phyloP scores from a whole-genome alignment of 2,797 vertebrate genomes.

The Danio tinwini region DNA sequence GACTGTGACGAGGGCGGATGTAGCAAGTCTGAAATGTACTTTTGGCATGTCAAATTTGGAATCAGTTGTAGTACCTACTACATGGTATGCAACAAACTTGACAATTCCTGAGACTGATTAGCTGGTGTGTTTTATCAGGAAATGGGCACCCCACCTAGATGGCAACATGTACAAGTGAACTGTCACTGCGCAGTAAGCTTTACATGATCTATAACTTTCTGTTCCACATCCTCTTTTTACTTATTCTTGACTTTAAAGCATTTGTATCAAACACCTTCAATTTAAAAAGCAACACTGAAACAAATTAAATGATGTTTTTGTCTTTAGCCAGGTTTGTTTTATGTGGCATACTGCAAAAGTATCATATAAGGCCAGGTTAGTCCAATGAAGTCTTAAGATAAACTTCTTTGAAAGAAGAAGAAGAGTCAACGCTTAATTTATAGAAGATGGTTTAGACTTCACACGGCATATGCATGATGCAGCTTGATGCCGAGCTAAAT shows the following conservation, averaged over 20 bases:
- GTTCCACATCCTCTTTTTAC: neutral
- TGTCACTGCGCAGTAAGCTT: slow-evolving; percentile 13
- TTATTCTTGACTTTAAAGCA: slow-evolving; percentile 13
- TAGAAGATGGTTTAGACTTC: slow-evolving; percentile 19
- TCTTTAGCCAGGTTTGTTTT: neutral
- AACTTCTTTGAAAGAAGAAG: slow-evolving; percentile 3
- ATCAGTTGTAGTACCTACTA: too few species aligned
- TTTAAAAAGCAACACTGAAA: neutral
- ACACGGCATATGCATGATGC: slow-evolving; percentile 25
- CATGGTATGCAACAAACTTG: too few species aligned
- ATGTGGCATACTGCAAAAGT: neutral
- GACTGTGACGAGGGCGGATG: too few species aligned
- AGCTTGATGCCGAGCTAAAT: slow-evolving; percentile 13
- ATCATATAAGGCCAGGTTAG: neutral
- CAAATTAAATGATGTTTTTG: neutral
- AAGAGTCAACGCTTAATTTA: neutral
- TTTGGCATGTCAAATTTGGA: too few species aligned
- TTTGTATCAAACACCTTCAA: slow-evolving; percentile 1
- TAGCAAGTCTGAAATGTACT: too few species aligned
- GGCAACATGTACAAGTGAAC: slow-evolving; percentile 35
- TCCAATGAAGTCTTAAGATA: slow-evolving; percentile 1
- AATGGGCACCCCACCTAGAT: neutral
- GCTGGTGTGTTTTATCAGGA: too few species aligned
- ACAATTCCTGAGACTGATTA: too few species aligned
- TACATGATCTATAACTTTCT: slow-evolving; percentile 11